Percentiles rank a stretch among this genome's conserved stretches.
These are phyloP conservation scores for Apamea crenata DNA, from an alignment of 2,888 invertebrate genomes.

Conservation along the genomic window DNA sequence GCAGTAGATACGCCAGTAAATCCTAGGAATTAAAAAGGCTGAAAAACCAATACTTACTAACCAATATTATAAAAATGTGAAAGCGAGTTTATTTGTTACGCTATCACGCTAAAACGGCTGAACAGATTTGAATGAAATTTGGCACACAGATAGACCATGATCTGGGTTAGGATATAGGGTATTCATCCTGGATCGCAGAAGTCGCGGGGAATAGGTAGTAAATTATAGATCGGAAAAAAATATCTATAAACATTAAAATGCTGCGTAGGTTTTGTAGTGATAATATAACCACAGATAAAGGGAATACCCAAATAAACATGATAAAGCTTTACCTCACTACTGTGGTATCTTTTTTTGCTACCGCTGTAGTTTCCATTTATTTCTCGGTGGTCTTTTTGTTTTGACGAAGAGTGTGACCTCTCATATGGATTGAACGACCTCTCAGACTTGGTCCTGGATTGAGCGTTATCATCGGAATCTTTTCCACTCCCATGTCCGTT, in stretches of 20 bases:
- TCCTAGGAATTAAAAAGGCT: background rate
- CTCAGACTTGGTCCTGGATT: constrained; percentile 73
- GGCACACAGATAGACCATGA: background rate
- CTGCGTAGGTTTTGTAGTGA: constrained; percentile 12
- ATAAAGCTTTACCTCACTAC: constrained; percentile 81
- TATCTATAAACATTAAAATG: background rate
- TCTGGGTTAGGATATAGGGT: background rate
- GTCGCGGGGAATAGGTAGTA: background rate
- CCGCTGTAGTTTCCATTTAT: constrained; percentile 82
- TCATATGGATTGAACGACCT: constrained; percentile 59
- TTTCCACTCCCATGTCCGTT: constrained; percentile 83
- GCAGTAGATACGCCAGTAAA: background rate
- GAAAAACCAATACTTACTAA: background rate
- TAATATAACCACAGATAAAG: constrained; percentile 51
- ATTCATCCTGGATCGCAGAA: no score
- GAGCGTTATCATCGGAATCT: constrained; percentile 81
- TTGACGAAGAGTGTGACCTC: constrained; percentile 65
- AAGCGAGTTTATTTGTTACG: background rate
- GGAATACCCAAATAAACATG: constrained; percentile 34
- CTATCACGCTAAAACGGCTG: background rate
- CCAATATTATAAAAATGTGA: background rate
- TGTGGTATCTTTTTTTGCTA: constrained; percentile 82
- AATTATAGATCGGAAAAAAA: background rate
- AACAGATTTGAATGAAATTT: background rate
- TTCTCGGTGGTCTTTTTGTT: constrained; percentile 70